Evolutionary conservation across 2,797 vertebrate genomes (phyloP).

Genomic region (Chiroxiphia lanceolata): DNA sequence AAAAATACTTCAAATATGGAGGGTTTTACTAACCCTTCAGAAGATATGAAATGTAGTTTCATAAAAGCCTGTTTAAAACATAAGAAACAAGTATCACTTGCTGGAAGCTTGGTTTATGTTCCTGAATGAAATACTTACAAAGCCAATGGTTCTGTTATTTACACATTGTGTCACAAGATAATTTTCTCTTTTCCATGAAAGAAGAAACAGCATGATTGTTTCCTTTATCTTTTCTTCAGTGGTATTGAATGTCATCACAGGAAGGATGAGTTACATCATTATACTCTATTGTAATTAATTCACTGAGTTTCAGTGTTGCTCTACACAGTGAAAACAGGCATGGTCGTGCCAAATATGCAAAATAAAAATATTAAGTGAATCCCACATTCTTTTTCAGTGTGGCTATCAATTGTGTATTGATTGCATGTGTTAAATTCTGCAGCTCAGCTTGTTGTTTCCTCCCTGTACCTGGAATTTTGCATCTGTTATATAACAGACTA

Average conservation of each 20-base stretch:
- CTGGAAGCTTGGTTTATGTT: not conserved
- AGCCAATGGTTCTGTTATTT: conserved; percentile 2
- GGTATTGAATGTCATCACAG: conserved; percentile 2
- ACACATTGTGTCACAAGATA: not conserved
- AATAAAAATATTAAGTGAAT: not conserved
- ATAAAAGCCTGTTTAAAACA: conserved; percentile 19
- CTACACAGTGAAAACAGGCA: not conserved
- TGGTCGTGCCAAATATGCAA: not conserved
- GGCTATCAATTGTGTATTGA: not conserved
- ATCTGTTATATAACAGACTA: not conserved
- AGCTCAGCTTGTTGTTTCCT: not conserved
- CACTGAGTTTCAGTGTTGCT: not conserved
- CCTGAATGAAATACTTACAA: not conserved
- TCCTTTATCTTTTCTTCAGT: conserved; percentile 36
- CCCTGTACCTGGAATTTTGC: not conserved
- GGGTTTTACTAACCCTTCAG: not conserved
- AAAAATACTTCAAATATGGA: not conserved
- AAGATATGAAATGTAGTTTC: not conserved
- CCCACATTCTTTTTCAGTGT: not conserved
- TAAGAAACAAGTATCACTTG: not conserved
- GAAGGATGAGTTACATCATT: conserved; percentile 35
- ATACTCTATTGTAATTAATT: conserved; percentile 9
- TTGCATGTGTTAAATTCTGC: not conserved
- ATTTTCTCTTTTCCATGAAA: conserved; percentile 21
- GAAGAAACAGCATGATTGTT: conserved; percentile 29